Percentiles rank a stretch among this genome's conserved stretches.
Conservation (phyloP, 2,888 invertebrate species). For the Andrena camellia region DNA sequence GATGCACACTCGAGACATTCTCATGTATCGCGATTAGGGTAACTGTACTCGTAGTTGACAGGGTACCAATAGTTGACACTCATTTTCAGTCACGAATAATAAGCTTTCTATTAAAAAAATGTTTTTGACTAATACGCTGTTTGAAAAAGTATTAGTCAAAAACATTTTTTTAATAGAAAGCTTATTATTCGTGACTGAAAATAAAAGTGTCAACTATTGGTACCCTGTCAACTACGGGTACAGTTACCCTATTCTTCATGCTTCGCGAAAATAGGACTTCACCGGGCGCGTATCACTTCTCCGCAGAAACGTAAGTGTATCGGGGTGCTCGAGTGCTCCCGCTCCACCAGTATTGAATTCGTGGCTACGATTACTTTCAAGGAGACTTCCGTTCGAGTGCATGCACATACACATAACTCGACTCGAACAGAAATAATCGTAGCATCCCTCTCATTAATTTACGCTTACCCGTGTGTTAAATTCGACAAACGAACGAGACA, state of each 20-base stretch:
- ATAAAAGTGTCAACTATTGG: no score
- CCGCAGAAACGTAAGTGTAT: slow-evolving; percentile 33
- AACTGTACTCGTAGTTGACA: no score
- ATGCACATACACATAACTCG: background rate
- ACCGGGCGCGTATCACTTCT: slow-evolving; percentile 40
- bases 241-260: slow-evolving; percentile 47
- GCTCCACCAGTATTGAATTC: background rate
- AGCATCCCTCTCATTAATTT: background rate
- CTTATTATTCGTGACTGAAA: no score
- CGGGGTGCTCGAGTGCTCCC: slow-evolving; percentile 5
- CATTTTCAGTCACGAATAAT: no score
- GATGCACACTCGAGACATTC: slow-evolving; percentile 43
- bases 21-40: slow-evolving; percentile 50
- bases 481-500: no score
- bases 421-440: background rate
- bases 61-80: no score
- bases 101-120: no score
- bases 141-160: no score
- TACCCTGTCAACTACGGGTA: no score
- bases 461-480: background rate
- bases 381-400: background rate
- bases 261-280: slow-evolving; percentile 10
- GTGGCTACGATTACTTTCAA: background rate
- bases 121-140: no score
- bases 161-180: no score